Base-by-base conservation (phyloP, 2,113 vertebrate genomes). In the Herpailurus yagouaroundi region DNA sequence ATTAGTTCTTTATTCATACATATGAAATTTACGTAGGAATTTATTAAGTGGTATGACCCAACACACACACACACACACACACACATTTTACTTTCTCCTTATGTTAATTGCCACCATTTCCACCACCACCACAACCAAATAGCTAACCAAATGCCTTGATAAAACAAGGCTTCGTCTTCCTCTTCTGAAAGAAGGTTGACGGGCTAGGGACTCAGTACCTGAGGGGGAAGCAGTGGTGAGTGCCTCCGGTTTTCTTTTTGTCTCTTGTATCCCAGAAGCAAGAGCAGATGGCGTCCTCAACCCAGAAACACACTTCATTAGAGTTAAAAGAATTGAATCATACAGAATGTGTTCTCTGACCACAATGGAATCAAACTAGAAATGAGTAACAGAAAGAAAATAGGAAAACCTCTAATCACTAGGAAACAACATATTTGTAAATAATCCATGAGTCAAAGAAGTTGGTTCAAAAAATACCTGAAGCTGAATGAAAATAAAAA, bases 401-500 rank as follows among this genome's bases (percentile, higher is more conserved):
- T 7, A 48, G 57, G 52, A 90, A 94, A 64, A 27, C 36, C 10
- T 76, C 41, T 25, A 41, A 64, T 83, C 31, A 36, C n/a, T 88
- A 84, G 33, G 16, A 79, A 95, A 63, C 33, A 63, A 83, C 13
- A 92, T 2, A 41, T 1, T 87, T 77, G 11, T 74, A 87, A 68
- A 63, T 83, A 89, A 89, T 19, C 21, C 27, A 71, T 77, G 21
- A 31, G 4, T 84, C 69, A 89, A 85, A 91, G 57, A 69, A 27
- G 25, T 79, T 18, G 52, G 29, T 1, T 29, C 25, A 84, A 84
- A 66, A n/a, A 31, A 71, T 77, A 52, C 33, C n/a, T 63, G 16
- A 16, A 81, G 66, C 16, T 64, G 25, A 86, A 96, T 55, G 31
- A 86, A 96, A 71, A 76, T 82, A 68, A 82, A 94, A 87, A 92